Evolutionary conservation across 2,888 invertebrate species (phyloP), one percentile per base, ranked within the genome.

Genomic region (Eupithecia tripunctaria): DNA sequence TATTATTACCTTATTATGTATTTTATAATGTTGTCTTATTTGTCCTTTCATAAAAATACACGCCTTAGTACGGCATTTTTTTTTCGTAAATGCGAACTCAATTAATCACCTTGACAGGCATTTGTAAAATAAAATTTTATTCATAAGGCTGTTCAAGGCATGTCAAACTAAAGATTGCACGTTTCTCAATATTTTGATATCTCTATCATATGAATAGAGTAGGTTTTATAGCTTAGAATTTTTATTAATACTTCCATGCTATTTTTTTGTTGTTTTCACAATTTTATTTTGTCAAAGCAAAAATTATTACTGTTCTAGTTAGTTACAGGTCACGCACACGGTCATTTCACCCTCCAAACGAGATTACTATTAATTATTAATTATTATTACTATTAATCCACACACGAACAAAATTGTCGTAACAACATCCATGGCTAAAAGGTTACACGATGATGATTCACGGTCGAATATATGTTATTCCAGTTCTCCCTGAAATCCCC

Each of bases 401-500:
- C 74, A 63, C 72, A 71, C 72, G 70, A 79, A 75, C 75, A 76
- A 80, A 78, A 79, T 75, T 76, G 80, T 80, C 74, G 66, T 76
- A 78, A 85, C 81, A 77, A 68, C 76, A 80, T 71, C 73, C 73
- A 73, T 74, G 79, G 81, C 80, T 82, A 71, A 62, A 59, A 63
- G 32, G 36, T 10, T 63, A 32, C 62, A 32, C 21, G 32, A 32
- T 1, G 5, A 2, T 32, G 32, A 32, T n/a, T 12, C 62, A 32
- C 32, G 36, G n/a, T 36, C 21, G 62, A n/a, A n/a, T n/a, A n/a
- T n/a, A n/a, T n/a, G n/a, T n/a, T n/a, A n/a, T n/a, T n/a, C n/a
- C n/a, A n/a, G n/a, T n/a, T n/a, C n/a, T n/a, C n/a, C n/a, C n/a
- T n/a, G n/a, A n/a, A n/a, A n/a, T n/a, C n/a, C n/a, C n/a, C n/a